These are phyloP conservation scores for Neria commutata DNA, from an alignment of 2,888 invertebrate species.

Conservation along the genomic window DNA sequence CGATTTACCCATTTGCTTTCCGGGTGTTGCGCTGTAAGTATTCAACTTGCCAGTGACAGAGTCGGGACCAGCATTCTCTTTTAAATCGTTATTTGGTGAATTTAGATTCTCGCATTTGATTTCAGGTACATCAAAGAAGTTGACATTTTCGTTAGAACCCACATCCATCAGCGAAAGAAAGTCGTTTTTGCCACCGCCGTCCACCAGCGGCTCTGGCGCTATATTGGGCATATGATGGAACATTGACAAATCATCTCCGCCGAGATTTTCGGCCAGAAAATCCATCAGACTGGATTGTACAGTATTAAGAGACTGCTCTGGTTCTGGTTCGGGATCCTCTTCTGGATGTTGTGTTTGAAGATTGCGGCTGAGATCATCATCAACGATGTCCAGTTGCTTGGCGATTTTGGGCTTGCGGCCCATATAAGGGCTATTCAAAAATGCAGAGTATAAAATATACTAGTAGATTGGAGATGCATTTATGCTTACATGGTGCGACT, in stretches of 20 bases:
- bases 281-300: conserved; percentile 60
- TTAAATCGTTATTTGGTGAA: conserved; percentile 26
- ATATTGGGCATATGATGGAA: conserved; percentile 48
- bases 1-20: no score
- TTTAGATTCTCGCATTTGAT: conserved; percentile 30
- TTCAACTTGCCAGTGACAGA: no score
- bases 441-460: not conserved
- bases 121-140: conserved; percentile 43
- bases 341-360: conserved; percentile 25
- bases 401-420: conserved; percentile 47
- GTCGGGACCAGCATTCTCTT: no score
- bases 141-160: conserved; percentile 34
- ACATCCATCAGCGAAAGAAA: conserved; percentile 50
- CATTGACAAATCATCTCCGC: conserved; percentile 50
- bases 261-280: conserved; percentile 57
- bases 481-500: conserved; percentile 54
- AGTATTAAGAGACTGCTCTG: conserved; percentile 45
- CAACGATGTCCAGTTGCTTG: conserved; percentile 34
- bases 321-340: no score
- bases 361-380: conserved; percentile 32
- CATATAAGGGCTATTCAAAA: conserved; percentile 55
- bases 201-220: conserved; percentile 47
- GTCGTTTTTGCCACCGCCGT: conserved; percentile 43
- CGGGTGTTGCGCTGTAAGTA: no score
- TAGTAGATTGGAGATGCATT: not conserved